These are phyloP conservation scores for Erpetoichthys calabaricus DNA, from an alignment of 2,797 vertebrate genomes.

Conservation along the genomic window DNA sequence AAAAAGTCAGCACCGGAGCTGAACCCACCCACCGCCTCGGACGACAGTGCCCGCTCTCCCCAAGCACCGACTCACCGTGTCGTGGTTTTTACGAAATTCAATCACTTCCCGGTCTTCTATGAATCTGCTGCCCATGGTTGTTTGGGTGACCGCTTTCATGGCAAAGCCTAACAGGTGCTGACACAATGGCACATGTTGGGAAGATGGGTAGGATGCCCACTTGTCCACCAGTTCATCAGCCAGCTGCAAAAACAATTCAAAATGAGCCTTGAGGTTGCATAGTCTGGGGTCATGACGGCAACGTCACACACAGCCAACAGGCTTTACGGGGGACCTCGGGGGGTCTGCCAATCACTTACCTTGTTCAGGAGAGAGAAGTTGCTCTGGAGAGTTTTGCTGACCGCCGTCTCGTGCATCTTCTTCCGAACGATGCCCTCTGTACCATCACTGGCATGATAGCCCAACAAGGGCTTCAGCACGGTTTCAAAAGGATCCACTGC, in stretches of 20 bases:
- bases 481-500: conserved; percentile 88
- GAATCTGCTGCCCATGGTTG: conserved; percentile 74
- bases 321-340: too few relatives aligned
- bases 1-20: too few relatives aligned
- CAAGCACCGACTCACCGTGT: conserved; percentile 53
- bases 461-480: conserved; percentile 86
- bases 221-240: conserved; percentile 78
- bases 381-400: conserved; percentile 61
- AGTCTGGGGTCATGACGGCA: too few relatives aligned
- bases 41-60: too few relatives aligned
- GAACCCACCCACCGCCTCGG: too few relatives aligned
- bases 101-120: conserved; percentile 68
- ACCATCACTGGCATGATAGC: conserved; percentile 61
- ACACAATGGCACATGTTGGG: conserved; percentile 79
- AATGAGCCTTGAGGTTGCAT: conserved; percentile 11
- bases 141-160: conserved; percentile 81
- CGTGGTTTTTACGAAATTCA: conserved; percentile 78
- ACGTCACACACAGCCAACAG: too few relatives aligned
- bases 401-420: conserved; percentile 68
- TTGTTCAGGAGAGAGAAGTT: conserved; percentile 69
- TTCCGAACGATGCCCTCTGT: conserved; percentile 61
- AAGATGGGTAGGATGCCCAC: conserved; percentile 71
- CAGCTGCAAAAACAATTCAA: conserved; percentile 44
- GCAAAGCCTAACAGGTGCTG: conserved; percentile 82
- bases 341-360: conserved; percentile 13